Evolutionary conservation across 2,888 invertebrate species (phyloP), one percentile per base, ranked within the genome.

Genomic region (Coelinius sp.): DNA sequence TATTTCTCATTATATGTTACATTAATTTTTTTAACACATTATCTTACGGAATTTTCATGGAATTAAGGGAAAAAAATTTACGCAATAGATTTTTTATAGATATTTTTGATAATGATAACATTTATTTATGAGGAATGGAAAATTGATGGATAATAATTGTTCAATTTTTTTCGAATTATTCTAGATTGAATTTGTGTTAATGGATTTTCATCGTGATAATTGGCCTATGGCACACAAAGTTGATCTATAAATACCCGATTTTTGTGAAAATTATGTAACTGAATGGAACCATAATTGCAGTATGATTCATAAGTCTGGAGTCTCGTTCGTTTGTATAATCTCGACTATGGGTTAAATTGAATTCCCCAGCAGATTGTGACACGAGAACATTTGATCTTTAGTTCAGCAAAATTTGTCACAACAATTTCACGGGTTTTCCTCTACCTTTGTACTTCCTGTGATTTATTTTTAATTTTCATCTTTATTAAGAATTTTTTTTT

Each of bases 251-350:
- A 72, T 72, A 72, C 41, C 22, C 12, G 27, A 41, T 14, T 71
- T 71, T 64, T 12, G 64, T 64, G 35, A 20, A 59, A 68, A 77
- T 77, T 77, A 74, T 72, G 73, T 77, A 77, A 77, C 75, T 68
- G 73, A 75, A 76, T 76, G 75, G 74, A 77, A 75, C 75, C 59
- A 77, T 77, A 75, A 77, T 77, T 77, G 76, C 75, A 75, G 75
- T 72, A 76, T 77, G 77, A 77, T 77, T 77, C 77, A 77, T 76
- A 75, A 77, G 72, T 72, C 66, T 73, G 74, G 71, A 74, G 74
- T 75, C 69, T 53, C 72, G 67, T 70, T 41, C 71, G 71, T 75
- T 75, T 68, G 71, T 71, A 75, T 67, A 75, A 75, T 75, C 73
- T 75, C 66, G 22, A 69, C 68, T 53, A 59, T 66, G 63, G 71